phyloP scores from a whole-genome alignment of 1,140 invertebrate species.

The Caenorhabditis remanei region DNA sequence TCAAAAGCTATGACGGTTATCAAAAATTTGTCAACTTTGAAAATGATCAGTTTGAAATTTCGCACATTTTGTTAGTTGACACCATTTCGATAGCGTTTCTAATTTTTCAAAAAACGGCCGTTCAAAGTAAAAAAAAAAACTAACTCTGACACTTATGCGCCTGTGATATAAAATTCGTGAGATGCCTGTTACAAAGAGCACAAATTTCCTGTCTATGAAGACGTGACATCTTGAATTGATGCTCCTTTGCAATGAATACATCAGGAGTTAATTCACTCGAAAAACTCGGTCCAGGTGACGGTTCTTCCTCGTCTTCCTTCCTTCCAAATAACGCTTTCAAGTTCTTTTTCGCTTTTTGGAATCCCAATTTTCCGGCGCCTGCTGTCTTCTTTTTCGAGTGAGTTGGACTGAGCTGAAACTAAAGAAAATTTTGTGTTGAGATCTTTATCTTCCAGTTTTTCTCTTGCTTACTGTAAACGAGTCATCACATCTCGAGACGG shows the following conservation, averaged over 20 bases:
- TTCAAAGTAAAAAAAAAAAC: not conserved
- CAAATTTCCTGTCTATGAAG: slow-evolving; percentile 85
- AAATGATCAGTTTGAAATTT: too few species aligned
- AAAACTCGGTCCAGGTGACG: slow-evolving; percentile 63
- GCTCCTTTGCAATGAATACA: slow-evolving; percentile 61
- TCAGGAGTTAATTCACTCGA: slow-evolving; percentile 67
- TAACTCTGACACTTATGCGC: slow-evolving; percentile 85
- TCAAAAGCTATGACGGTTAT: too few species aligned
- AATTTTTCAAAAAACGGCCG: too few species aligned
- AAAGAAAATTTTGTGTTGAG: not conserved
- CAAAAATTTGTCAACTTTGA: too few species aligned
- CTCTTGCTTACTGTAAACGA: slow-evolving; percentile 1
- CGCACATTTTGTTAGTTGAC: too few species aligned
- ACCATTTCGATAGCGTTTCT: too few species aligned
- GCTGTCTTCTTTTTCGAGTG: slow-evolving; percentile 61
- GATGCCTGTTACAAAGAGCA: slow-evolving; percentile 84
- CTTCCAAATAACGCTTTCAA: slow-evolving; percentile 74
- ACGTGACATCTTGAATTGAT: slow-evolving; percentile 71
- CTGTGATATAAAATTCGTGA: slow-evolving; percentile 85
- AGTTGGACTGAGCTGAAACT: slow-evolving; percentile 33
- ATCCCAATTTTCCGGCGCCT: slow-evolving; percentile 66
- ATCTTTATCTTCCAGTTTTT: too few species aligned
- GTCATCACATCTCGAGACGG: slow-evolving; percentile 41
- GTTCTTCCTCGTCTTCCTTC: slow-evolving; percentile 70
- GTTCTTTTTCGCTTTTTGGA: slow-evolving; percentile 77